These are phyloP conservation scores for Raja brachyura DNA, from an alignment of 2,113 vertebrate genomes.

Conservation along the genomic window DNA sequence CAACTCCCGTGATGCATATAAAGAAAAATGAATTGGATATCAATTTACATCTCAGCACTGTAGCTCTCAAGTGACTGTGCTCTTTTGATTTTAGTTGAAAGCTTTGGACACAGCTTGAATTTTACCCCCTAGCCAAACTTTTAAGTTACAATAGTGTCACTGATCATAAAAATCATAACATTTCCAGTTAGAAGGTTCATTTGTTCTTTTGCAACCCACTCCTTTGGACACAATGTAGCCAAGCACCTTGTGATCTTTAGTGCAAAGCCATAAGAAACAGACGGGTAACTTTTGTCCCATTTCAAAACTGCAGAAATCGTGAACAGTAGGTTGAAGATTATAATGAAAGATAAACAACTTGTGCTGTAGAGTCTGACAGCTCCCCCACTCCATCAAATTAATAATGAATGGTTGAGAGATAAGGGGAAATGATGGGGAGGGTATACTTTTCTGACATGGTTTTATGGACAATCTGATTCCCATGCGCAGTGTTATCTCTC, in stretches of 20 bases:
- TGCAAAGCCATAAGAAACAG: conserved; percentile 47
- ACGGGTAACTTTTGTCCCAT: conserved; percentile 45
- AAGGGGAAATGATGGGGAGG: conserved; percentile 58
- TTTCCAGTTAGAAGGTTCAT: conserved; percentile 51
- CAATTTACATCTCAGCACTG: conserved; percentile 61
- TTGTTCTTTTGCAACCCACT: conserved; percentile 41
- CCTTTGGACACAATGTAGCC: conserved; percentile 9
- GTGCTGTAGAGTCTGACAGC: conserved; percentile 58
- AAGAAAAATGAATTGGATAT: conserved; percentile 65
- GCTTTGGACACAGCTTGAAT: conserved; percentile 62
- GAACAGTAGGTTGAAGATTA: conserved; percentile 66
- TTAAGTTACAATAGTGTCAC: conserved; percentile 58
- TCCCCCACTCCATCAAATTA: conserved; percentile 63
- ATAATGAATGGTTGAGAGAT: conserved; percentile 66
- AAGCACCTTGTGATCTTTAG: conserved; percentile 49
- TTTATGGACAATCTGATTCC: conserved; percentile 59
- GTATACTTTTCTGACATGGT: conserved; percentile 62
- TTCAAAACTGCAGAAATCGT: conserved; percentile 60
- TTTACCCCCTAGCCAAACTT: conserved; percentile 55
- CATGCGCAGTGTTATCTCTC: conserved; percentile 52
- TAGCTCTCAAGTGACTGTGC: conserved; percentile 60
- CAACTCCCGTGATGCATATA: conserved; percentile 61
- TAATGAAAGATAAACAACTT: conserved; percentile 64
- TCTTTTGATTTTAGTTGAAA: conserved; percentile 55
- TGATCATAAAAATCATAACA: conserved; percentile 58